Evolutionary conservation across 2,113 vertebrate genomes (phyloP), one percentile per base, ranked within the genome.

Genomic region (Varanus salvator): DNA sequence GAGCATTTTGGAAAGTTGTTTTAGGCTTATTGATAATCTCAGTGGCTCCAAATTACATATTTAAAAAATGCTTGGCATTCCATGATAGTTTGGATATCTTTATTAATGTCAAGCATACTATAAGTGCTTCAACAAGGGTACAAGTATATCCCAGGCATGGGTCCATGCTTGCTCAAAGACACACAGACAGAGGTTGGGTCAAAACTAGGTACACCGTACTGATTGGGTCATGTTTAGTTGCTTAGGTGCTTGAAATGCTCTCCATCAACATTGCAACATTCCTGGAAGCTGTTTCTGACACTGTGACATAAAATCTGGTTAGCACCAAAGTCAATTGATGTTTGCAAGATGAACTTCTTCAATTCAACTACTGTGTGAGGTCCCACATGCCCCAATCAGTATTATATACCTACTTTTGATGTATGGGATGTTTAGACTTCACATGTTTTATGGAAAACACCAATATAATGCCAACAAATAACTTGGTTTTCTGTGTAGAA

Each of bases 21-120:
- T 48, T 54, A 69, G 50, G 21, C 6, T 84, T 89, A 89, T 68
- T 75, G 80, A 80, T 91, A 84, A 80, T 60, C 38, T 48, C 68
- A 34, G 7, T 54, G 38, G 80, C 23, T 19, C 15, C 60, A 48
- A 60, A 77, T 50, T 60, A 64, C 74, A 57, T 50, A 78, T 38
- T 85, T 34, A 64, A 25, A 84, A 74, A 66, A 60, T 19, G n/a
- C 19, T 52, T 52, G 74, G 34, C 60, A 85, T 90, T 78, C 64
- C 27, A 52, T 29, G n/a, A 85, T 52, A 78, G 9, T 44, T 44
- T 77, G 21, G 27, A 80, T 48, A 85, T 85, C 60, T 85, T 76
- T 71, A 90, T 72, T 85, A 50, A 90, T 78, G 60, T 31, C 27
- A 66, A 66, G 27, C 15, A 64, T 66, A 48, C 66, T 27, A 48